Evolutionary conservation across 2,888 invertebrate genomes (phyloP), one percentile per base, ranked within the genome.

Genomic region (Liposcelis brunnea): DNA sequence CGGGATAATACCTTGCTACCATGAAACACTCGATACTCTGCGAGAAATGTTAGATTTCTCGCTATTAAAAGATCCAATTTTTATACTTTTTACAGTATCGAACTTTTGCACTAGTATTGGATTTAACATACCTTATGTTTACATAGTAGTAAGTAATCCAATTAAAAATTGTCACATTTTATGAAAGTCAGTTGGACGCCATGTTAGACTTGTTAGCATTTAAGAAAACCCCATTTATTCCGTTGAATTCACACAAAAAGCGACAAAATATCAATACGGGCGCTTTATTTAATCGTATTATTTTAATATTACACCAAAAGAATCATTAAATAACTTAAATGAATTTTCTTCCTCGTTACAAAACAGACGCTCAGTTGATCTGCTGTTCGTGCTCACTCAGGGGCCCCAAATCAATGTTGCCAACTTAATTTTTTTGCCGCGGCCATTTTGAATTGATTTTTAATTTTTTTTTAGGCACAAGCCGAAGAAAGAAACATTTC

Each of bases 81-180:
- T 94, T 62, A 68, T 95, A 51, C 66, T 95, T 49, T 97, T 95
- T 62, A 77, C 82, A 11, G 55, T 89, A 45, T 95, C 95, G 33
- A 98, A 98, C 65, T 90, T 98, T 61, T 78, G 86, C 59, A 91
- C 91, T 36, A 93, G 89, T 59, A 80, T 94, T 58, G 93, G 93
- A 49, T 93, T 90, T 68, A 89, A 91, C 62, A 77, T 93, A 58
- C 94, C 94, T 31, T 91, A 90, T 59, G 78, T 91, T 44, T 93
- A 85, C 59, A 72, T 84, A 48, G 78, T 80, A 54, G 69, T 69
- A 56, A 59, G 65, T 31, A 21, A 35, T 8, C 2, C 38, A 42
- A 42, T 31, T n/a, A 16, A 7, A 45, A 14, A 14, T 12, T 15
- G 18, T 35, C 8, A 15, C 16, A 2, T 21, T n/a, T 38, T 38